Percentiles rank a stretch among this genome's conserved stretches.
These are phyloP conservation scores for Notospermus geniculatus DNA, from an alignment of 1,140 invertebrate genomes.

Conservation along the genomic window DNA sequence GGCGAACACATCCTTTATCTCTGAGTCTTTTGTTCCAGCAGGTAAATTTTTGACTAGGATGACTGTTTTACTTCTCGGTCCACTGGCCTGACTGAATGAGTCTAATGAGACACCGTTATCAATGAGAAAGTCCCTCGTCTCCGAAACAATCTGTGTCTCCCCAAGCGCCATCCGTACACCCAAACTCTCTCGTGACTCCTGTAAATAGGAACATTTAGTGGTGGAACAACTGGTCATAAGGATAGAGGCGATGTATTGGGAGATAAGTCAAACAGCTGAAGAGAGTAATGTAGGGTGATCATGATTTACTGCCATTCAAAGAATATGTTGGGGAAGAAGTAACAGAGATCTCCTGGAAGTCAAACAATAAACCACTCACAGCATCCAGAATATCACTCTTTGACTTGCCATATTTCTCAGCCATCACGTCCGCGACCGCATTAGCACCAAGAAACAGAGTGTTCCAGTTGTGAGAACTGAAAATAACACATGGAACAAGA, in stretches of 20 bases:
- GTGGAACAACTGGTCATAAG: too few relatives aligned
- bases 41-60: slow-evolving; percentile 96
- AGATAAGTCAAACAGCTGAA: too few relatives aligned
- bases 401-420: slow-evolving; percentile 78
- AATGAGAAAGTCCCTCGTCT: slow-evolving; percentile 85
- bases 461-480: slow-evolving; percentile 89
- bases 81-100: slow-evolving; percentile 75
- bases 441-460: slow-evolving; percentile 90
- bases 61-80: slow-evolving; percentile 78
- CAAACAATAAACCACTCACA: slow-evolving; percentile 26
- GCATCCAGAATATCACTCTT: slow-evolving; percentile 74
- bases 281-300: too few relatives aligned
- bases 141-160: slow-evolving; percentile 91
- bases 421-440: slow-evolving; percentile 89
- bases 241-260: too few relatives aligned
- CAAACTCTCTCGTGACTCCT: slow-evolving; percentile 66
- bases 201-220: slow-evolving; percentile 22
- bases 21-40: slow-evolving; percentile 68
- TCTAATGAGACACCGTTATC: slow-evolving; percentile 84
- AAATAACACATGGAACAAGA: slow-evolving; percentile 21
- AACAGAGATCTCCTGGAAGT: not conserved
- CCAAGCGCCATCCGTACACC: slow-evolving; percentile 94
- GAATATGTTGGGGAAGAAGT: too few relatives aligned
- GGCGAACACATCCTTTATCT: slow-evolving; percentile 74
- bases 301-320: too few relatives aligned